Evolutionary conservation across 2,113 vertebrate genomes (phyloP), one percentile per base, ranked within the genome.

Genomic region (Scolopax mira): DNA sequence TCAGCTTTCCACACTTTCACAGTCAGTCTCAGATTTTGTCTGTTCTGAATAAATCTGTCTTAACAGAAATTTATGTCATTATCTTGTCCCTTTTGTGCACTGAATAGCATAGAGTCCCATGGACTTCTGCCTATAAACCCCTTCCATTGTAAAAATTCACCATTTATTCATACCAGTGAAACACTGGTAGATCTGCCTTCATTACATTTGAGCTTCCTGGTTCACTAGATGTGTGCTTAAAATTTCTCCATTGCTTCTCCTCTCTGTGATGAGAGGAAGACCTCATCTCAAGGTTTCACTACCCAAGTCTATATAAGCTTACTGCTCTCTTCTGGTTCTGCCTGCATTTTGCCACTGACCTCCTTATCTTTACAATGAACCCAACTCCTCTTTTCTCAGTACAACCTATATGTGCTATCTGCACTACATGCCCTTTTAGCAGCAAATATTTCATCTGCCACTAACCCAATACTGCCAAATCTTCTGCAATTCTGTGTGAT

Each of bases 231-330:
- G 24, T 23, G 14, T 23, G 31, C 7, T 24, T 25, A 16, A n/a
- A 46, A 51, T 9, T 33, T 62, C 46, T 66, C 41, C 17, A 25
- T 13, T 3, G 0, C 11, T 41, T 24, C 25, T 70, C 12, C 37
- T 25, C n/a, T 7, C 81, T 46, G 18, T 27, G 19, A n/a, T 19
- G 31, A 58, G 44, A 44, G 11, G 12, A 64, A 82, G 31, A 28
- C 22, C 61, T 5, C 0, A 18, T 51, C 57, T 64, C 52, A 15
- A 46, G 31, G 18, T 33, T 46, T 23, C 22, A 11, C 10, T 12
- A 6, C 19, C 3, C 0, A 46, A 17, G 18, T 6, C 8, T 19
- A n/a, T 7, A 13, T 11, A 2, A 30, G 35, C 44, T 42, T 64
- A 28, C 23, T 54, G 57, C 16, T 81, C 19, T n/a, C 41, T 19